Percentiles rank a stretch among this genome's conserved stretches.
Conservation (phyloP, 2,113 vertebrate genomes). For the Xenopus laevis region DNA sequence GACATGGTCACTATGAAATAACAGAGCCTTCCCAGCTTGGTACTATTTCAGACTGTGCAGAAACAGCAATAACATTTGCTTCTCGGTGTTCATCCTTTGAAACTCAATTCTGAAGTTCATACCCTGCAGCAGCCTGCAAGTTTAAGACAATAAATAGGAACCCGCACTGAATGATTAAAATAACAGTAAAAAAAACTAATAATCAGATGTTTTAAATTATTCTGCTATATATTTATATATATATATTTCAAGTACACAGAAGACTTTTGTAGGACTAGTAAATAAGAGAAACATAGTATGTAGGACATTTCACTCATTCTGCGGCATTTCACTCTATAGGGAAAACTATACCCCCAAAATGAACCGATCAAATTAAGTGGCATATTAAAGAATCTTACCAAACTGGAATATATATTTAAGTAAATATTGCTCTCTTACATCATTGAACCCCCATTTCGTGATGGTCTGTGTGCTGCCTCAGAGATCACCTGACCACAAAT, state of each 20-base stretch:
- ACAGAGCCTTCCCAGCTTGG: too few species aligned
- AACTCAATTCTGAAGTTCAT: background rate
- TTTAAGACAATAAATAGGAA: slow-evolving; percentile 1
- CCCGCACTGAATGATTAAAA: slow-evolving; percentile 3
- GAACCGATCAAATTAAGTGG: too few species aligned
- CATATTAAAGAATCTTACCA: too few species aligned
- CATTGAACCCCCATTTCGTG: too few species aligned
- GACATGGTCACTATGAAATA: too few species aligned
- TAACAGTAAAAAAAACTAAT: background rate
- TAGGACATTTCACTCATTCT: background rate
- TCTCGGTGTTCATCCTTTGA: background rate
- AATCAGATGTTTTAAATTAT: slow-evolving; percentile 22
- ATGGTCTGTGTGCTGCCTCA: too few species aligned
- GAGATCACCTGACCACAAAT: too few species aligned
- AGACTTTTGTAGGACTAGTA: slow-evolving; percentile 57
- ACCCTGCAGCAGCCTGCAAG: slow-evolving; percentile 11
- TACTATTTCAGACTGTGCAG: too few species aligned
- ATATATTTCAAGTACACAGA: slow-evolving; percentile 61
- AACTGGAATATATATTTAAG: too few species aligned
- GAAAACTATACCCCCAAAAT: too few species aligned
- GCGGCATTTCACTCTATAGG: too few species aligned
- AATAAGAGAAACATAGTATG: slow-evolving; percentile 27
- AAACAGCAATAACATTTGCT: background rate
- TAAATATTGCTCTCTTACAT: too few species aligned
- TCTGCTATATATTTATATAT: slow-evolving; percentile 15